Conservation (phyloP, 2,797 vertebrate species). For the Pseudochirops corinnae region DNA sequence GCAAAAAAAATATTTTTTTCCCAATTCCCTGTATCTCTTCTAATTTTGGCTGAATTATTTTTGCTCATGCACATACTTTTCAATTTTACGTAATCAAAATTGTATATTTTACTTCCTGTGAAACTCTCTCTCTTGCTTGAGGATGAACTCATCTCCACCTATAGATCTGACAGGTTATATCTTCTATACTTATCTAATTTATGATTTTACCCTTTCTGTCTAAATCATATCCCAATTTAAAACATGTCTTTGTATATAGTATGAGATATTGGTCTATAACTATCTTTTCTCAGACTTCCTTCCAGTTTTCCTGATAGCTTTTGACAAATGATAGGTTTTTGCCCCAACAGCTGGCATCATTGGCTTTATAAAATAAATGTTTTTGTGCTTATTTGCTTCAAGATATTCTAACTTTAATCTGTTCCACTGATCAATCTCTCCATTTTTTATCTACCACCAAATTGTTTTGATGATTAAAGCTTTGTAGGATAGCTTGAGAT, state of each 20-base stretch:
- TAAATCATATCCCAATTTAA: background rate
- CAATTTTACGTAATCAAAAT: background rate
- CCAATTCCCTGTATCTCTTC: background rate
- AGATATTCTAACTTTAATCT: background rate
- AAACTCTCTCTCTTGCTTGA: background rate
- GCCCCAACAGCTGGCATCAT: background rate
- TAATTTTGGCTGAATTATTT: background rate
- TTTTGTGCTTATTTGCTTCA: background rate
- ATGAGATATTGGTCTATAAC: background rate
- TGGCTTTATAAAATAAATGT: background rate
- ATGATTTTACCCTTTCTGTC: background rate
- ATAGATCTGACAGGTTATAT: background rate
- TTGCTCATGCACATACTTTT: background rate
- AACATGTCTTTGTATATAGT: background rate
- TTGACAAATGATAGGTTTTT: background rate
- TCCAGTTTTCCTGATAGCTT: background rate
- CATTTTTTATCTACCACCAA: background rate
- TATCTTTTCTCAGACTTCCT: background rate
- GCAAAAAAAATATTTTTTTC: too few relatives aligned
- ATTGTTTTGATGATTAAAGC: background rate
- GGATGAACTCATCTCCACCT: background rate
- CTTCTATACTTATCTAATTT: background rate
- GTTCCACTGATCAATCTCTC: background rate
- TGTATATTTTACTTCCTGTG: background rate
- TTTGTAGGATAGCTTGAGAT: background rate